Base-by-base conservation (phyloP, 2,888 invertebrate genomes). In the Epicampocera succincta region DNA sequence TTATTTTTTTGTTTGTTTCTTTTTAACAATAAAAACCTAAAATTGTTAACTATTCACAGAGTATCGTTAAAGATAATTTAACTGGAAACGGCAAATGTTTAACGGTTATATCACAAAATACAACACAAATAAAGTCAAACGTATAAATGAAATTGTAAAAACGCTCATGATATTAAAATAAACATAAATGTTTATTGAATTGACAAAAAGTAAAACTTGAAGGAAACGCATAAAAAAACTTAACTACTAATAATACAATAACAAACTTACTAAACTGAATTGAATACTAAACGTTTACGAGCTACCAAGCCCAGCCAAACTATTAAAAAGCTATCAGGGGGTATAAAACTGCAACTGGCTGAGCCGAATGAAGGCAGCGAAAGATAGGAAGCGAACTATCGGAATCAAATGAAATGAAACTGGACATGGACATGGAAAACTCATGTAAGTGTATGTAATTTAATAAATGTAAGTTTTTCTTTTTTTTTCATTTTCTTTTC, bases 141-240 rank as follows among this genome's bases (percentile, higher is more conserved):
- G 44, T 58, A 66, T 58, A 78, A 82, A 77, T 71, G 52, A 78
- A 74, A 82, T 71, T 78, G 69, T 74, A 60, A 77, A 81, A 78
- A 46, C 58, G 44, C 65, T 52, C 58, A 74, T 38, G 77, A 65
- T 68, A 81, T 69, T 65, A 75, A 80, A 76, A 80, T 81, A 73
- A 82, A 82, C 65, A 71, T 78, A 65, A 69, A 78, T 52, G 50
- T 78, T 71, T 74, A 78, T 74, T 40, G 52, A 66, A 77, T 60
- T 78, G 66, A 73, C 56, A 68, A 69, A 61, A 71, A 66, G 61
- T 54, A 65, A 71, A 72, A 65, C 33, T 58, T 50, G 33, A 29
- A 52, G 68, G 56, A 63, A 56, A 33, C 21, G 4, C 33, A 25
- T 48, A 38, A 60, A 74, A 46, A 75, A 50, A 44, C 25, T 60